Base-by-base conservation (phyloP, 2,888 invertebrate species). In the Ryuthela nishihirai region DNA sequence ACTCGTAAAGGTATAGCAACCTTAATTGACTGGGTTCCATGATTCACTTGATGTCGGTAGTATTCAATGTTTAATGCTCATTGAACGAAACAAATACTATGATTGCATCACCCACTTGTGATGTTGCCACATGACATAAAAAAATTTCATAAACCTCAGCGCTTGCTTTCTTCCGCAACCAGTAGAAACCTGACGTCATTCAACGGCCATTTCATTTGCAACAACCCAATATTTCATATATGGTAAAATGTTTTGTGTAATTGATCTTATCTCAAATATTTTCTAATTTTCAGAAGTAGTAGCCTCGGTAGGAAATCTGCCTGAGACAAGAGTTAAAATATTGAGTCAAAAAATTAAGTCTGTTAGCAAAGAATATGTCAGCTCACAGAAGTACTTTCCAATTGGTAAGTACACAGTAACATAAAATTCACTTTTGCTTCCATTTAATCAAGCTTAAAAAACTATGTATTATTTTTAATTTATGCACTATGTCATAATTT, bases 341-440 rank as follows among this genome's bases (percentile, higher is more conserved):
- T 79, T 78, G 35, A 71, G 72, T 24, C 71, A 72, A 64, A 91
- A 91, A 77, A 79, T 94, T 35, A 84, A 85, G 68, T 76, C 82
- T 0, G 78, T 93, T 35, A 87, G 86, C 3, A 82, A 84, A 60
- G 83, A 86, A 67, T 93, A 91, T 70, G 82, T 85, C 18, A 82
- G 84, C 63, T 86, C 89, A 0, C 86, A 87, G 15, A 85, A 87
- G 68, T 94, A 91, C 72, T 92, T 95, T 71, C 94, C 94, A 2
- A 76, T 90, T 38, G 83, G 85, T 89, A 75, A 80, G 81, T 76
- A 10, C 6, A 12, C 10, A 15, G n/a, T n/a, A n/a, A n/a, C n/a
- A n/a, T n/a, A n/a, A n/a, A n/a, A 10, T 12, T 43, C 35, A 35
- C 25, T 32, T 48, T n/a, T 32, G 17, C 25, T 38, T 45, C 32